Base-by-base conservation (phyloP, 2,888 invertebrate species). In the Palloptera scutellata region DNA sequence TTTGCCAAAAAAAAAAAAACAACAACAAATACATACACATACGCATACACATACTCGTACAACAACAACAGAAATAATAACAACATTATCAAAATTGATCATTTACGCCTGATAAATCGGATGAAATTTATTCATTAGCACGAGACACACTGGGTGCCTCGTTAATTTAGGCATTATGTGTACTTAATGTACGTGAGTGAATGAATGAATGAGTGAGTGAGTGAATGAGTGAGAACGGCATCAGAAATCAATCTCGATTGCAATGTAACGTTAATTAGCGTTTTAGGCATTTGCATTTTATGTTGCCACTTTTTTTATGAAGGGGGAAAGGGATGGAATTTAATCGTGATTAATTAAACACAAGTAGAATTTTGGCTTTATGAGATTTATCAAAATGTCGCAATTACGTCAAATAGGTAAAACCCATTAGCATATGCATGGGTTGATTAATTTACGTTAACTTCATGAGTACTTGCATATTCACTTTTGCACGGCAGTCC, bases 381-480 rank as follows among this genome's bases (percentile, higher is more conserved):
- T 13, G 52, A 73, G 75, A 77, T 79, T 77, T 75, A 77, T 78
- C 76, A 80, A 79, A 79, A 71, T 79, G 80, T 80, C 80, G 77
- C 77, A 75, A 70, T 71, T 63, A 64, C 63, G 70, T 67, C 70
- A 76, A 74, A 68, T 45, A 59, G 19, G 61, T 51, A 19, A 58
- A 63, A 64, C 63, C 20, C 63, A 67, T 67, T 59, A 53, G 61
- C 61, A 52, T 30, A 30, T 30, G 30, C 30, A 30, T 30, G 30
- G 30, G 30, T 2, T 2, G 30, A 30, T 30, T 30, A 30, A 30
- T 30, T 30, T 30, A 30, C 6, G 6, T 30, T 4, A 30, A 30
- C 30, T 6, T 30, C 30, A 30, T 6, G 6, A 4, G 30, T 30
- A 30, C 2, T 30, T 30, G 6, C 2, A 30, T 30, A 30, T 30